Base-by-base conservation (phyloP, 2,888 invertebrate genomes). In the Caenorhabditis sinica region DNA sequence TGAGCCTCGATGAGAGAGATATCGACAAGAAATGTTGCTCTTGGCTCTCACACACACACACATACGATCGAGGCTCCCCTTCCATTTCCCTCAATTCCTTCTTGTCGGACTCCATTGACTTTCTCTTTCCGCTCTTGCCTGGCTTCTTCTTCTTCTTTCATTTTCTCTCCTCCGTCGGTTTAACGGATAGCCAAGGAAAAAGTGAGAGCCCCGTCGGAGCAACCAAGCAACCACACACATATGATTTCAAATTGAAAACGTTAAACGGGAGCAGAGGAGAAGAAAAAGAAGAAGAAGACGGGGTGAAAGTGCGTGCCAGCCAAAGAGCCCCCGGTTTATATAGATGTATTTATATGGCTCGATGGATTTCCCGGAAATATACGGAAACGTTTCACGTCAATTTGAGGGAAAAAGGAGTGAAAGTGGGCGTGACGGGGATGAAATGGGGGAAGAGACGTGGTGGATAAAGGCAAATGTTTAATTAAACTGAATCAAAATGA, bases 1-100 rank as follows among this genome's bases (percentile, higher is more conserved):
- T 36, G 69, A 56, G 69, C 40, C 56, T 8, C 20, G 33, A 36
- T 40, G 69, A 69, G 53, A 40, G 53, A 69, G 56, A 69, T 69
- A 69, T 69, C 56, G 69, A 56, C 69, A 69, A 69, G 68, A 53
- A 69, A 69, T 69, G 69, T 56, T 69, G 69, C 69, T 68, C 68
- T 68, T 53, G 68, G 40, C 40, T 40, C 40, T 40, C 40, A 40
- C 40, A 40, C 40, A 40, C 40, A 40, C 40, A 40, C 53, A 56
- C 69, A 56, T 43, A 43, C 56, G 69, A 69, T 69, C 56, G 36
- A 56, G 40, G 36, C 68, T 33, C 23, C 17, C 28, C 17, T 69
- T 53, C n/a, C 28, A 13, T 68, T 49, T n/a, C 30, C 45, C 17
- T 49, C 43, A 58, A 30, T 60, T 60, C 20, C 30, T 60, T 30